These are phyloP conservation scores for Stratiomys singularior DNA, from an alignment of 2,888 invertebrate species.

Conservation along the genomic window DNA sequence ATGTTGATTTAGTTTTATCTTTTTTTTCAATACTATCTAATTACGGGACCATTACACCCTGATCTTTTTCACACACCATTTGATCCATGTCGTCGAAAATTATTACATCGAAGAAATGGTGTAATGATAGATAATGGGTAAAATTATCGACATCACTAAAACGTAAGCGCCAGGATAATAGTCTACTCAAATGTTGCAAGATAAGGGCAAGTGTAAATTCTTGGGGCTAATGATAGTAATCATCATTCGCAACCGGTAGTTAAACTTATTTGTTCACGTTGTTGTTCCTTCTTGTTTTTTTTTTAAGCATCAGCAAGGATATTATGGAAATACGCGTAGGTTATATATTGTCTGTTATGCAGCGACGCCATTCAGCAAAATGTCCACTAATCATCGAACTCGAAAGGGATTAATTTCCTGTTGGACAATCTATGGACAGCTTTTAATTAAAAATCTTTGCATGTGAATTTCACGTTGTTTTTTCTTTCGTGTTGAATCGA, in stretches of 20 bases:
- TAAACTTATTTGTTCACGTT: background rate
- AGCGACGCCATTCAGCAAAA: constrained; percentile 19
- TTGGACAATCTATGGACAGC: constrained; percentile 35
- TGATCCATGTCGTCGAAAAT: constrained; percentile 49
- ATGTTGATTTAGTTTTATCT: constrained; percentile 18
- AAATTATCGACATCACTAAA: constrained; percentile 33
- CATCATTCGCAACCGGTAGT: constrained; percentile 29
- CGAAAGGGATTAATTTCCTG: constrained; percentile 48
- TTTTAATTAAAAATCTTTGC: constrained; percentile 48
- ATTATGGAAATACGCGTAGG: background rate
- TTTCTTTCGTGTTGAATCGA: background rate
- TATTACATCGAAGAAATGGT: constrained; percentile 49
- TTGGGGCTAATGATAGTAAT: constrained; percentile 32
- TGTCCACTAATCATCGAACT: constrained; percentile 39
- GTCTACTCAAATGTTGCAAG: constrained; percentile 29
- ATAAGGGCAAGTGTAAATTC: constrained; percentile 17
- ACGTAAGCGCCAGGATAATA: constrained; percentile 44
- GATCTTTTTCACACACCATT: constrained; percentile 49
- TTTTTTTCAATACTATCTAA: constrained; percentile 22
- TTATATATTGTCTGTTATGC: background rate
- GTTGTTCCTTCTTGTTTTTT: background rate
- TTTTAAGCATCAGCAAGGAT: background rate
- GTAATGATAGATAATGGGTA: constrained; percentile 52
- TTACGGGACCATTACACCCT: constrained; percentile 35
- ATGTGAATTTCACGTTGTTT: constrained; percentile 30